These are phyloP conservation scores for Pristionchus japonicus DNA, from an alignment of 2,888 invertebrate genomes.

Conservation along the genomic window DNA sequence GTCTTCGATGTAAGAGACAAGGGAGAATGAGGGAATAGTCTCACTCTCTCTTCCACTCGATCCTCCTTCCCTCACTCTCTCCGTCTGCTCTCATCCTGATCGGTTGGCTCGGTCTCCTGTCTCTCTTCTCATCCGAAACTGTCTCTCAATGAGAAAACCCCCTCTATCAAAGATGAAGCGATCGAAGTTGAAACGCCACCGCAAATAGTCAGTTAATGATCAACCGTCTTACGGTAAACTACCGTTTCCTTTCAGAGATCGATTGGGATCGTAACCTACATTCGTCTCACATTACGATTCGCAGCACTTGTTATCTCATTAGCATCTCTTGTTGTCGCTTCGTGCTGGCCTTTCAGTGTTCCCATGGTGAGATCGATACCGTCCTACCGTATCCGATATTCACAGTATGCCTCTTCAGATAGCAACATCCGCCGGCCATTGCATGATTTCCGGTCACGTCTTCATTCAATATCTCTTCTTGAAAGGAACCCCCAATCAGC, in stretches of 20 bases:
- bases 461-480: neutral
- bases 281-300: neutral
- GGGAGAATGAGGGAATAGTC: neutral
- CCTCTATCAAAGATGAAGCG: neutral
- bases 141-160: neutral
- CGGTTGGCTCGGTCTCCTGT: neutral
- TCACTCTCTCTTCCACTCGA: neutral
- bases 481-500: neutral
- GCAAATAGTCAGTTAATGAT: neutral
- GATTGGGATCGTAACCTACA: slow-evolving; percentile 12
- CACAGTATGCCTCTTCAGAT: neutral
- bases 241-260: neutral
- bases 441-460: neutral
- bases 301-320: neutral
- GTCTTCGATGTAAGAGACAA: neutral
- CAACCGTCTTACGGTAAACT: neutral
- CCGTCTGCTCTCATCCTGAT: neutral
- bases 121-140: neutral
- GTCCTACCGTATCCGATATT: neutral
- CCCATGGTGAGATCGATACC: neutral
- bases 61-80: neutral
- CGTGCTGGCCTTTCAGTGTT: slow-evolving; percentile 1
- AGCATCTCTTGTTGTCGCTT: neutral
- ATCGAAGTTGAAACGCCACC: neutral
- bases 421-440: neutral